Percentiles rank a stretch among this genome's conserved stretches.
These are phyloP conservation scores for Cyphomyrus plagiostoma DNA, from an alignment of 2,113 vertebrate genomes.

Conservation along the genomic window DNA sequence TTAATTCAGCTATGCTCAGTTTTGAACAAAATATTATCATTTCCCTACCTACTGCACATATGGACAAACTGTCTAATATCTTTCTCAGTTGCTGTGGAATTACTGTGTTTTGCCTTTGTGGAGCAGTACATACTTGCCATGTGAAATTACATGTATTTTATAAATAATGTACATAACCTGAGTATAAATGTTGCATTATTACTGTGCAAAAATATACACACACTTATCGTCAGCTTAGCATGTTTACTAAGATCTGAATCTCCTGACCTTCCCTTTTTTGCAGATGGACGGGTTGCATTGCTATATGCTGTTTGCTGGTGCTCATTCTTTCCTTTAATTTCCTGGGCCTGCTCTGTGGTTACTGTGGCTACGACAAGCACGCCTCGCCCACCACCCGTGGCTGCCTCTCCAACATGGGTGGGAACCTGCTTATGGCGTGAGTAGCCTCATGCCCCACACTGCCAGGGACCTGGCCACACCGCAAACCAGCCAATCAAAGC, in stretches of 20 bases:
- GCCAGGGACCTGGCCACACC: neutral
- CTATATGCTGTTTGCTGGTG: conserved; percentile 72
- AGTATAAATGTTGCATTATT: neutral
- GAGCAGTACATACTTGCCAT: neutral
- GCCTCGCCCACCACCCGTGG: conserved; percentile 83
- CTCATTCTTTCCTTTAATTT: conserved; percentile 77
- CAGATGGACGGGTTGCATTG: conserved; percentile 82
- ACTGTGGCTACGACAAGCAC: conserved; percentile 73
- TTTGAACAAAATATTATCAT: neutral
- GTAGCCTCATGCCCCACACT: conserved; percentile 35
- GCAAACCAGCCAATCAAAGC: neutral
- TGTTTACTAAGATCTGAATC: neutral
- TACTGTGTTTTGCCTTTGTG: neutral
- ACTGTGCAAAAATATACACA: neutral
- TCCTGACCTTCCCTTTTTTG: neutral
- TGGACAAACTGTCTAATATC: neutral
- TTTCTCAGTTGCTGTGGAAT: neutral
- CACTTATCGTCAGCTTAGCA: neutral
- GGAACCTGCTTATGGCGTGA: conserved; percentile 91
- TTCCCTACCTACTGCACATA: neutral
- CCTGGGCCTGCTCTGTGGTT: conserved; percentile 81
- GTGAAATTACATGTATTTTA: neutral
- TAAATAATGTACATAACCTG: neutral
- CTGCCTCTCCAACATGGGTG: conserved; percentile 87
- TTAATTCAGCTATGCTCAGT: neutral